Conservation (phyloP, 2,797 vertebrate genomes). For the Novumbra hubbsi region DNA sequence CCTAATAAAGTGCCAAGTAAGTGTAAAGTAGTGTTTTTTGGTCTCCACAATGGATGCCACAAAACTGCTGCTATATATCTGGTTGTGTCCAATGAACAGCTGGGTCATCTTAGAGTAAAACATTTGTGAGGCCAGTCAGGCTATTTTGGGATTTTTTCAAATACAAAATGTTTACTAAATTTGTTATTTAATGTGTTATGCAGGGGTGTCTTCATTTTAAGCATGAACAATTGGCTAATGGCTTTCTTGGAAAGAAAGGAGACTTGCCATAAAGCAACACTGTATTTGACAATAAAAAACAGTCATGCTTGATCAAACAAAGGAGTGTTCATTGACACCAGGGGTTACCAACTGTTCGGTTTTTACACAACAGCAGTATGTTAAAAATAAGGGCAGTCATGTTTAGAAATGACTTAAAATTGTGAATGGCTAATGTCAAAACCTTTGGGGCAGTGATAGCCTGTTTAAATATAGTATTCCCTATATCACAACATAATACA, state of each 20-base stretch:
- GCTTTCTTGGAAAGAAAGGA: neutral
- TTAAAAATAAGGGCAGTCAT: neutral
- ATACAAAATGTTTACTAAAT: neutral
- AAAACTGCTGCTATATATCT: neutral
- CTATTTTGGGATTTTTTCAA: neutral
- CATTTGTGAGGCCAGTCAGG: neutral
- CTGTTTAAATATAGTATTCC: neutral
- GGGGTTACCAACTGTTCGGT: neutral
- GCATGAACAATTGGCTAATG: neutral
- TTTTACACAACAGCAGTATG: too few relatives aligned
- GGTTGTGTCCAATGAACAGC: neutral
- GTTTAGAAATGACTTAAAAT: neutral
- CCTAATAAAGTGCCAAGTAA: too few relatives aligned
- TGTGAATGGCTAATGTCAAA: neutral
- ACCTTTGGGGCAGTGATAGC: neutral
- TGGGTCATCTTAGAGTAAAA: neutral
- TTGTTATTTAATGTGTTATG: neutral
- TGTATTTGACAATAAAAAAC: neutral
- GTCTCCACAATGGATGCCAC: neutral
- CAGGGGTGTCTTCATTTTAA: neutral
- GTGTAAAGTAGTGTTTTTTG: neutral
- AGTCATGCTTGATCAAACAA: neutral
- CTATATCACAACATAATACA: neutral
- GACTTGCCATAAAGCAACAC: neutral
- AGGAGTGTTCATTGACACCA: neutral